Base-by-base conservation (phyloP, 2,888 invertebrate genomes). In the Amphimallon solstitiale region DNA sequence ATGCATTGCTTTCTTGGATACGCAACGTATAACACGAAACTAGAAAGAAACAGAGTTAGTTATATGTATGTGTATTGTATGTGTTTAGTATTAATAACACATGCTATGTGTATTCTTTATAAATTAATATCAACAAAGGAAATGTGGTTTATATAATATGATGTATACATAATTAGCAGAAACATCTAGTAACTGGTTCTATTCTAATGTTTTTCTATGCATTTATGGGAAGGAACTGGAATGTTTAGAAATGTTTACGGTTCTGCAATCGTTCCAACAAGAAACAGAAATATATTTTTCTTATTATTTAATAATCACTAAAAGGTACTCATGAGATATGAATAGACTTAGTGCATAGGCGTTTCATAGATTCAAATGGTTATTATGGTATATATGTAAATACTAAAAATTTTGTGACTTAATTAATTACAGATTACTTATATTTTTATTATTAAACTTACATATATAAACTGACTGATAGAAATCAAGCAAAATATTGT, bases 71-170 rank as follows among this genome's bases (percentile, higher is more conserved):
- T 59, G 56, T 59, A 59, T 59, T 59, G 56, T 59, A 69, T 68
- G 68, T 72, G 72, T 71, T 72, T 71, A 71, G 68, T 70, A 70
- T 72, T 70, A 69, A 45, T 68, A 71, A 70, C 72, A 72, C 71
- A 71, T 69, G 68, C 68, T 48, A 48, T 52, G 61, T 65, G 63
- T 67, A 71, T 71, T 71, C 70, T 71, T 71, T 68, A 71, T 69
- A 68, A 70, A 72, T 71, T 73, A 72, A 72, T 68, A 73, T 72
- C 72, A 72, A 74, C 73, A 73, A 69, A 68, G 72, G 72, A 74
- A 74, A 74, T 69, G 68, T 74, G 71, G 72, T 74, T 72, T 74
- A 74, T 68, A 71, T 70, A 70, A 74, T 68, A 69, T 67, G 70
- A 61, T 68, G 61, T 65, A 68, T 62, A 56, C 65, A 60, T 51